Conservation (phyloP, 1,140 invertebrate species). For the Monochamus saltuarius region DNA sequence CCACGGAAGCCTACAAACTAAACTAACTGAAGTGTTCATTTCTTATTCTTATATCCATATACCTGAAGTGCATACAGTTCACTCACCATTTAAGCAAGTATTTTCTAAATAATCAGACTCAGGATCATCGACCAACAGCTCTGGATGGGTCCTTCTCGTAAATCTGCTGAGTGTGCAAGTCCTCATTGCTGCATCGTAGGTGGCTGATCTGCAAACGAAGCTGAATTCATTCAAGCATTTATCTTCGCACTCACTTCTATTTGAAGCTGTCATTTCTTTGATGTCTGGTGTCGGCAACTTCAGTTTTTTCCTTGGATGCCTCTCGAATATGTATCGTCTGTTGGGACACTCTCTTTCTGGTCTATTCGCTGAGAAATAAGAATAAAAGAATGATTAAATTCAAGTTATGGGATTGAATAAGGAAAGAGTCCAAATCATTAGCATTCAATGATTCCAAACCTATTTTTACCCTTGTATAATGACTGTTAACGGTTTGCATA, state of each 20-base stretch:
- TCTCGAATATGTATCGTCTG: conserved; percentile 81
- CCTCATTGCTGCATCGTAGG: conserved; percentile 72
- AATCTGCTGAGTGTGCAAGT: conserved; percentile 79
- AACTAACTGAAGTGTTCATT: too few species aligned
- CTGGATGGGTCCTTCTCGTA: conserved; percentile 81
- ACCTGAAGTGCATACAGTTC: too few species aligned
- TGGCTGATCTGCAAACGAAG: conserved; percentile 83
- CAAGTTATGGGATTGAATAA: too few species aligned
- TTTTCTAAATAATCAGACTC: conserved; percentile 90
- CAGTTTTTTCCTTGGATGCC: conserved; percentile 79
- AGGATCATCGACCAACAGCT: conserved; percentile 78
- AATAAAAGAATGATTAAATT: too few species aligned
- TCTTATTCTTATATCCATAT: too few species aligned
- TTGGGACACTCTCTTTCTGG: conserved; percentile 85
- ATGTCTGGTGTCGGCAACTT: conserved; percentile 75
- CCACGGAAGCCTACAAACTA: too few species aligned
- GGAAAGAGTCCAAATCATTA: too few species aligned
- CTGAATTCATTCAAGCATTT: conserved; percentile 86
- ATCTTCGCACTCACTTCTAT: conserved; percentile 87
- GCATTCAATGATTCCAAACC: too few species aligned
- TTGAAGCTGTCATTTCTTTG: conserved; percentile 77
- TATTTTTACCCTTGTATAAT: not conserved
- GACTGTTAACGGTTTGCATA: not conserved
- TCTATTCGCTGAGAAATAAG: conserved; percentile 66
- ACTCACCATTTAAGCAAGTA: conserved; percentile 80